A percentile compares a stretch with the other conserved stretches of the same genome.
Conservation (phyloP, 2,888 invertebrate genomes). For the Agrochola lychnidis region DNA sequence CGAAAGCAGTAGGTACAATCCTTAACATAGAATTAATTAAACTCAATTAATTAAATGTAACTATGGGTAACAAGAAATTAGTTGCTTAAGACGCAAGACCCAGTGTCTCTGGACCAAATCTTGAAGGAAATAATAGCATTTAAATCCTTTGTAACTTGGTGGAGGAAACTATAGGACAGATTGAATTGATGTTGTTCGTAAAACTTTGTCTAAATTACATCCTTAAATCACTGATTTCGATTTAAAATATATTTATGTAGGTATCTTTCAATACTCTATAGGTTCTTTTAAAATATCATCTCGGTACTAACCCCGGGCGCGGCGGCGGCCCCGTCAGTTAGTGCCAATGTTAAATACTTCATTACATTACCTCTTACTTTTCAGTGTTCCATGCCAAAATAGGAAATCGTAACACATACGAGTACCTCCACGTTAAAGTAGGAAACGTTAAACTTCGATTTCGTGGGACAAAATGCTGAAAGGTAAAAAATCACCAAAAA, state of each 20-base stretch:
- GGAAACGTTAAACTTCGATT: slow-evolving; percentile 24
- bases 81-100: background rate
- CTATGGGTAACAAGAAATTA: slow-evolving; percentile 29
- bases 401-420: slow-evolving; percentile 28
- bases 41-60: slow-evolving; percentile 22
- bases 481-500: slow-evolving; percentile 3
- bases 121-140: slow-evolving; percentile 29
- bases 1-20: slow-evolving; percentile 10
- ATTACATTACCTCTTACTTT: slow-evolving; percentile 8
- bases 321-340: background rate
- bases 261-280: background rate
- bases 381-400: slow-evolving; percentile 6
- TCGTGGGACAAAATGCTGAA: background rate
- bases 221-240: slow-evolving; percentile 15
- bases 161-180: slow-evolving; percentile 3
- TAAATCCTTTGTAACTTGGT: slow-evolving; percentile 31
- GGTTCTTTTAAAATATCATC: background rate
- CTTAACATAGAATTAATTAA: slow-evolving; percentile 16
- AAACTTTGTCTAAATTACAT: slow-evolving; percentile 22
- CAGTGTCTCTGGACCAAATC: slow-evolving; percentile 20
- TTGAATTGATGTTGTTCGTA: slow-evolving; percentile 18
- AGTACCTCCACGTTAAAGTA: slow-evolving; percentile 10
- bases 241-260: slow-evolving; percentile 10
- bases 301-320: no score
- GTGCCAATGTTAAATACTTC: slow-evolving; percentile 8